phyloP scores from a whole-genome alignment of 2,113 vertebrate genomes.

The Periophthalmus modestus region DNA sequence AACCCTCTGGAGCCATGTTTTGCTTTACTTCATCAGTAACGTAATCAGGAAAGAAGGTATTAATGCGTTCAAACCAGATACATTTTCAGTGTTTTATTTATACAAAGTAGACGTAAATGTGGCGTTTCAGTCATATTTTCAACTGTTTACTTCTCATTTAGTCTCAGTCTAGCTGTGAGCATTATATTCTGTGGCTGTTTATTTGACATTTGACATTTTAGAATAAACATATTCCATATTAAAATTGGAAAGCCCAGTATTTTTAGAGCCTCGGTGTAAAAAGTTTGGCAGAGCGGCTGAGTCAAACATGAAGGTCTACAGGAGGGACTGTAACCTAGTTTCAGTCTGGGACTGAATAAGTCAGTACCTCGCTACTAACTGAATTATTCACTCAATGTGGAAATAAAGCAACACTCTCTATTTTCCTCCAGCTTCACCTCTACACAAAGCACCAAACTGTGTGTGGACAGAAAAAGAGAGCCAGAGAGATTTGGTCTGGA shows the following conservation, averaged over 20 bases:
- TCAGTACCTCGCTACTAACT: not conserved
- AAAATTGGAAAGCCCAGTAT: conserved; percentile 10
- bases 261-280: not conserved
- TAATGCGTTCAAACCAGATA: too few relatives aligned
- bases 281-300: not conserved
- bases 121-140: too few relatives aligned
- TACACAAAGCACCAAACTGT: not conserved
- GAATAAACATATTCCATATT: not conserved
- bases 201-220: too few relatives aligned
- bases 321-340: not conserved
- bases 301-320: not conserved
- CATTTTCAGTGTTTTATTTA: too few relatives aligned
- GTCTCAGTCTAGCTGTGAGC: too few relatives aligned
- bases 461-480: not conserved
- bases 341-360: not conserved
- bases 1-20: too few relatives aligned
- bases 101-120: too few relatives aligned
- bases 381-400: not conserved
- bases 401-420: not conserved
- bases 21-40: too few relatives aligned
- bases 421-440: not conserved
- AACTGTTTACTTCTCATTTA: too few relatives aligned
- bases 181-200: too few relatives aligned
- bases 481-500: too few relatives aligned
- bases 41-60: too few relatives aligned